phyloP scores from a whole-genome alignment of 2,888 invertebrate genomes.

The Dryocosmus kuriphilus region DNA sequence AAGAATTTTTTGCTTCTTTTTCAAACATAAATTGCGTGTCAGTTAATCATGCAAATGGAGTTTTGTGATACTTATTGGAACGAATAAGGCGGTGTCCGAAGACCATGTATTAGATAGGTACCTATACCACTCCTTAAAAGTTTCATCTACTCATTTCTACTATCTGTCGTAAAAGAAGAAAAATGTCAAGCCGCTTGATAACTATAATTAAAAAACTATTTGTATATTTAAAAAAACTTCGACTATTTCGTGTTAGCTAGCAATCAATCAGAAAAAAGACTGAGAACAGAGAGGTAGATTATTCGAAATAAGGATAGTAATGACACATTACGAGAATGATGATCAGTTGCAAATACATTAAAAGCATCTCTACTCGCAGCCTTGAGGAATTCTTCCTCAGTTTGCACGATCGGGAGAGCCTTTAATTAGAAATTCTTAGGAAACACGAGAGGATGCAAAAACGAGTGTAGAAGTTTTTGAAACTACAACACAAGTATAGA shows the following conservation, averaged over 20 bases:
- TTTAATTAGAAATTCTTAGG: not conserved
- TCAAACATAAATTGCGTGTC: constrained; percentile 5
- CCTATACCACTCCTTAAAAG: constrained; percentile 27
- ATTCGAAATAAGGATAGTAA: not conserved
- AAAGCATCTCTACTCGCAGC: not conserved
- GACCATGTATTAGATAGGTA: constrained; percentile 23
- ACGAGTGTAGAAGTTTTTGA: not conserved
- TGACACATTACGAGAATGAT: not conserved
- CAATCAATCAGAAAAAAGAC: constrained; percentile 11
- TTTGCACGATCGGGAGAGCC: not conserved
- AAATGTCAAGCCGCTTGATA: constrained; percentile 21
- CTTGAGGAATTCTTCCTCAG: not conserved
- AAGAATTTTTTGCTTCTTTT: not conserved
- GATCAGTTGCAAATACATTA: not conserved
- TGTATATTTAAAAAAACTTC: constrained; percentile 11
- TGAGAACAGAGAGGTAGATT: not conserved
- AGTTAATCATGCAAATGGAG: constrained; percentile 37
- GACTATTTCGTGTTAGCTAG: constrained; percentile 19
- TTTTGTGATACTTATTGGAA: constrained; percentile 39
- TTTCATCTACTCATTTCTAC: constrained; percentile 19
- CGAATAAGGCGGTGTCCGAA: constrained; percentile 32
- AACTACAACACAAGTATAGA: constrained; percentile 6
- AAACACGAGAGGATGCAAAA: not conserved
- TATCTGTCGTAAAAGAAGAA: constrained; percentile 17
- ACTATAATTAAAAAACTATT: constrained; percentile 36